Percentiles rank a stretch among this genome's conserved stretches.
phyloP scores from a whole-genome alignment of 2,888 invertebrate species.

The Hedychridium roseum region DNA sequence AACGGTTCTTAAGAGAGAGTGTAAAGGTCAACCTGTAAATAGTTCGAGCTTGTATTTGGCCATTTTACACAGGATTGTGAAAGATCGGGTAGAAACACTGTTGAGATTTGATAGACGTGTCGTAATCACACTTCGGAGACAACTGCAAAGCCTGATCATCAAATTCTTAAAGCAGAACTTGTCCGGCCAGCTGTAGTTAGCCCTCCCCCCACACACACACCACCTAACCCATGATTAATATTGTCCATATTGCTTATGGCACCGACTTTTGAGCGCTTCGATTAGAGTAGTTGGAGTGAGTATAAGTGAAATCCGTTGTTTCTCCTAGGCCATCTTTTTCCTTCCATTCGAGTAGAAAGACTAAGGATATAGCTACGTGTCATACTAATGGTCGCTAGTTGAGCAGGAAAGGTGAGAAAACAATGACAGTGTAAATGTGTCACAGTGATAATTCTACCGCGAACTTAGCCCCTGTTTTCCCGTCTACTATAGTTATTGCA shows the following conservation, averaged over 20 bases:
- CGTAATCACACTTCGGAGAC: conserved; percentile 4
- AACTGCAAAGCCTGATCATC: conserved; percentile 17
- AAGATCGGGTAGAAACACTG: no score
- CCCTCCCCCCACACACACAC: conserved; percentile 20
- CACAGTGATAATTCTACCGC: conserved; percentile 42
- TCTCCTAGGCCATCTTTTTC: no score
- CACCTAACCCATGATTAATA: conserved; percentile 36
- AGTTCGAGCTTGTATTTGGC: no score
- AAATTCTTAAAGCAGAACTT: conserved; percentile 28
- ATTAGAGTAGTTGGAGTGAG: conserved; percentile 14
- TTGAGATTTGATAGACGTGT: no score
- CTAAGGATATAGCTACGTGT: no score
- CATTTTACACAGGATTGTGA: no score
- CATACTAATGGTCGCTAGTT: conserved; percentile 50
- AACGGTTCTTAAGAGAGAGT: no score
- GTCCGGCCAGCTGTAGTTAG: conserved; percentile 47
- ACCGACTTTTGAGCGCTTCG: conserved; percentile 50
- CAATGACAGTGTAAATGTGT: conserved; percentile 31
- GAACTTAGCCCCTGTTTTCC: conserved; percentile 19
- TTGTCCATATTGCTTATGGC: conserved; percentile 57
- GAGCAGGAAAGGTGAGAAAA: conserved; percentile 46
- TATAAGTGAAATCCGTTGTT: neutral
- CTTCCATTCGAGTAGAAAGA: no score
- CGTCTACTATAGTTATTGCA: conserved; percentile 39
- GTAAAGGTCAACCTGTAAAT: no score